Evolutionary conservation across 2,797 vertebrate genomes (phyloP).

Genomic region (Remorina albescens): DNA sequence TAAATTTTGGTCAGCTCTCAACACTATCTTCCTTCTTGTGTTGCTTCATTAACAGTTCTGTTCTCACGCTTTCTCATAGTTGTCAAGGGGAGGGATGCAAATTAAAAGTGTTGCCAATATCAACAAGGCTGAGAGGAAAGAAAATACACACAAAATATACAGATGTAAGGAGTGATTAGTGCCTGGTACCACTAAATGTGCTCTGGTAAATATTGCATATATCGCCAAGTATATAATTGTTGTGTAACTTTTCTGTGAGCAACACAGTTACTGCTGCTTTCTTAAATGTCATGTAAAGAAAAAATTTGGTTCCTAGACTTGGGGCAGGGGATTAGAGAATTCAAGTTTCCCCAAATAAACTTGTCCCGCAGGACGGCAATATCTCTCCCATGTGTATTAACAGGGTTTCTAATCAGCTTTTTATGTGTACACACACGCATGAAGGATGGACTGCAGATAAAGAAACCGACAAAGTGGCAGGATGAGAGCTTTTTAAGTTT

Average conservation of each 20-base stretch:
- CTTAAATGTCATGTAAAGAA: background rate
- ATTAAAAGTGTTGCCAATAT: conserved; percentile 30
- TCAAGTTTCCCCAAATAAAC: background rate
- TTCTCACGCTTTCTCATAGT: conserved; percentile 3
- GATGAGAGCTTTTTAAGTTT: background rate
- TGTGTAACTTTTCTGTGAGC: conserved; percentile 1
- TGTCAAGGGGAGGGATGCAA: conserved; percentile 13
- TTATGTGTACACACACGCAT: background rate
- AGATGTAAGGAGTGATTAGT: no score
- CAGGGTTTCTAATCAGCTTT: conserved; percentile 7
- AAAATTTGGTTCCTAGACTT: background rate
- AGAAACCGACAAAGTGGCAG: conserved; percentile 4
- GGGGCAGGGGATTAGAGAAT: background rate
- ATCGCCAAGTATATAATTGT: background rate
- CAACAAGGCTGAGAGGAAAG: conserved; percentile 15
- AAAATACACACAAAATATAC: no score
- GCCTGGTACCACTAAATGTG: no score
- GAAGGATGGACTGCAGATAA: conserved; percentile 11
- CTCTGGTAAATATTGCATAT: no score
- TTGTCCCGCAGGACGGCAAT: background rate
- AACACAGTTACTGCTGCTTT: conserved; percentile 1
- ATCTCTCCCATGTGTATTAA: background rate
- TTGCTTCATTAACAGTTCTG: conserved; percentile 36
- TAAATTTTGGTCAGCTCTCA: conserved; percentile 34
- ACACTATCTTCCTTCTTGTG: background rate